Evolutionary conservation across 2,113 vertebrate genomes (phyloP), one percentile per base, ranked within the genome.

Genomic region (Alexandromys fortis): DNA sequence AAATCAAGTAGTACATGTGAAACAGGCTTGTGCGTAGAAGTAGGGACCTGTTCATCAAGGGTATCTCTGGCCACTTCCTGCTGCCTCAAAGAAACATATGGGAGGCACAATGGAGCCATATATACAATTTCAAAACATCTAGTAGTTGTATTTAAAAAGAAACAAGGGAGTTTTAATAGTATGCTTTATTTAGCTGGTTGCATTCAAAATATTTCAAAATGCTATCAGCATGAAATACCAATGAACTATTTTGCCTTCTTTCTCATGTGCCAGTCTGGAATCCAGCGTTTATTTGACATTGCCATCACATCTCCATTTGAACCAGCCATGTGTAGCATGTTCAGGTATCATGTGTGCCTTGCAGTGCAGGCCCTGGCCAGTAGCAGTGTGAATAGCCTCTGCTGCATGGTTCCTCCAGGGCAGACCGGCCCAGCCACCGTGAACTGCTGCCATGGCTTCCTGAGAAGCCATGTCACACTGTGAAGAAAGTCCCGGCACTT

Each of bases 361-460:
- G 3, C 2, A 12, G 49, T 4, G 17, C 65, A 22, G 1, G 0
- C 1, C 0, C 0, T n/a, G 30, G 72, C 65, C 52, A 8, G 3
- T 0, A 5, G 24, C 49, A 4, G 42, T 21, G 81, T 65, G 19
- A 21, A 6, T 4, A 2, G 49, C 42, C 28, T 14, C 0, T 0
- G n/a, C 3, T 52, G 38, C 49, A 2, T 35, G 42, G 19, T 68
- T 68, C 47, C 38, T 49, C 35, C 21, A 24, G 26, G 28, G 58
- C 6, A 35, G 35, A 90, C 55, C 45, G 30, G n/a, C 86, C 70
- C 42, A 61, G 21, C 28, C 45, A 90, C 77, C 35, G 26, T 14
- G 3, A 65, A 21, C 52, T 63, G 76, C 35, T 55, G 35, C 12
- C 24, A 22, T 30, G 35, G 33, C 73, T 75, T 90, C 76, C 86